Conservation (phyloP, 2,797 vertebrate species). For the Cebuella pygmaea region DNA sequence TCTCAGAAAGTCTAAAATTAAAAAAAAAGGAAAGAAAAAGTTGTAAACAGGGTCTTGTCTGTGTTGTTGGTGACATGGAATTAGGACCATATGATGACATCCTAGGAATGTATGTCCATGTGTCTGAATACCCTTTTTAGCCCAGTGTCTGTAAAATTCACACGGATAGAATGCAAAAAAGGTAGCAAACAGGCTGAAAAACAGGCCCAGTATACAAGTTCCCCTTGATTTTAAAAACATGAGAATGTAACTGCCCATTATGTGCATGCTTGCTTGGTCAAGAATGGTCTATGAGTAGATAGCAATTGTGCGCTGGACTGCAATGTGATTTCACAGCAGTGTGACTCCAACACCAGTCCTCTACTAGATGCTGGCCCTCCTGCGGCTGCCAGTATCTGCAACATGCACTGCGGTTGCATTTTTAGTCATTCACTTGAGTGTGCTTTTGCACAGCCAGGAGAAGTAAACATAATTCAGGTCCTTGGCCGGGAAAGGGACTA, state of each 20-base stretch:
- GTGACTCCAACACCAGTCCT: slow-evolving; percentile 82
- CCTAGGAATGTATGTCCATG: slow-evolving; percentile 81
- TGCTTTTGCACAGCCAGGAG: slow-evolving; percentile 81
- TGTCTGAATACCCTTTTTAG: slow-evolving; percentile 84
- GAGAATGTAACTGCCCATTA: slow-evolving; percentile 78
- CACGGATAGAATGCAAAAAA: slow-evolving; percentile 86
- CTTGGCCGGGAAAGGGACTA: slow-evolving; percentile 70
- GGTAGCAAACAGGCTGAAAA: slow-evolving; percentile 88
- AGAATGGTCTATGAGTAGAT: slow-evolving; percentile 77
- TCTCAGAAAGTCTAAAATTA: slow-evolving; percentile 86
- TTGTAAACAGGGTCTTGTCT: slow-evolving; percentile 92
- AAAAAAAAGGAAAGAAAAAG: slow-evolving; percentile 82
- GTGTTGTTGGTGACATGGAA: slow-evolving; percentile 79
- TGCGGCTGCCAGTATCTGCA: slow-evolving; percentile 78
- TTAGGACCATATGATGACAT: slow-evolving; percentile 75
- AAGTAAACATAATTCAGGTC: slow-evolving; percentile 79
- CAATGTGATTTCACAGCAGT: slow-evolving; percentile 82
- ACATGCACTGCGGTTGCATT: slow-evolving; percentile 88
- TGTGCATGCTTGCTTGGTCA: slow-evolving; percentile 85
- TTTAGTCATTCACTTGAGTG: slow-evolving; percentile 84
- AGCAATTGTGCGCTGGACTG: slow-evolving; percentile 80
- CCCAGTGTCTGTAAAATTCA: slow-evolving; percentile 85
- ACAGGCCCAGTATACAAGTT: slow-evolving; percentile 83
- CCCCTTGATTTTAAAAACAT: slow-evolving; percentile 85
- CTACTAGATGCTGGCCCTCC: slow-evolving; percentile 75